Evolutionary conservation across 2,888 invertebrate species (phyloP).

Genomic region (Desoria tigrina): DNA sequence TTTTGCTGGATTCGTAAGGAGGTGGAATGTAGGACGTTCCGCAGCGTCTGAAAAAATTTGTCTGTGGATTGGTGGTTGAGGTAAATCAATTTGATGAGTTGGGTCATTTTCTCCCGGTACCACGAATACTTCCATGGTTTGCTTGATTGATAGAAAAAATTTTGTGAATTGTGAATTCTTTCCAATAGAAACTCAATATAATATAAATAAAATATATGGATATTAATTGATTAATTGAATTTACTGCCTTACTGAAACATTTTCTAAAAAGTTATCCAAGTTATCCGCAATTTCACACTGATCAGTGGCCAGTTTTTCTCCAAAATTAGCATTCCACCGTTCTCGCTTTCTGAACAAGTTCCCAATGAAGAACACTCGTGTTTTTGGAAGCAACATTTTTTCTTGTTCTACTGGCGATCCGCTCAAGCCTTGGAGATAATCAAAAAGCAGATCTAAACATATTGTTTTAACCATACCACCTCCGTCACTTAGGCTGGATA

Average conservation of each 20-base stretch:
- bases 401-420: conserved; percentile 35
- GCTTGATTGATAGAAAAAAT: conserved; percentile 10
- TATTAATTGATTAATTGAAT: too few relatives aligned
- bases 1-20: conserved; percentile 35
- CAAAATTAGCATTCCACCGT: not conserved
- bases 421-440: conserved; percentile 37
- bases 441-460: conserved; percentile 32
- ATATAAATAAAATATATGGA: too few relatives aligned
- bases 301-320: not conserved
- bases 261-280: conserved; percentile 32
- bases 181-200: not conserved
- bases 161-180: not conserved
- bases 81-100: conserved; percentile 26
- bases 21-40: conserved; percentile 13
- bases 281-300: conserved; percentile 24
- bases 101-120: conserved; percentile 42
- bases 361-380: conserved; percentile 34
- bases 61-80: conserved; percentile 35
- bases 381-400: conserved; percentile 16
- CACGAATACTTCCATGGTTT: conserved; percentile 42
- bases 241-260: conserved; percentile 35
- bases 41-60: conserved; percentile 26
- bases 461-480: too few relatives aligned
- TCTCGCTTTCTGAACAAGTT: conserved; percentile 22
- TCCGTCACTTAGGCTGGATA: conserved; percentile 34